Evolutionary conservation across 2,797 vertebrate genomes (phyloP), one percentile per base, ranked within the genome.

Genomic region (Chelonia mydas): DNA sequence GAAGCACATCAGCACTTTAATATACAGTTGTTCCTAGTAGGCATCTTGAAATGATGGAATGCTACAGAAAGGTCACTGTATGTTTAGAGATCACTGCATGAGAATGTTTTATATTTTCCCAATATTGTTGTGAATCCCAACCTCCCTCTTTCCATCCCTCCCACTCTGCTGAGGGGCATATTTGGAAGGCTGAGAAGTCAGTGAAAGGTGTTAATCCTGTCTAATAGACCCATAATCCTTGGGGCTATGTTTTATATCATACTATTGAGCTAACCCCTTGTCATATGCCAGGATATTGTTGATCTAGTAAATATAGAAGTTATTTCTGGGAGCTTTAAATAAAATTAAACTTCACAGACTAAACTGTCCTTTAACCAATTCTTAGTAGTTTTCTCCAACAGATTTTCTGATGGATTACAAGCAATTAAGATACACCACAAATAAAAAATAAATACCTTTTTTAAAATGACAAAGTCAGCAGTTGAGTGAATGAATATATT

Each of bases 201-300:
- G 96, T 90, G 93, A 95, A 97, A 97, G 94, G 96, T 51, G 95
- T 91, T 98, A 97, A 97, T 95, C 96, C 93, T 92, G 78, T 96
- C 93, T 96, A 96, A 97, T 93, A 96, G 94, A 96, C 86, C 78
- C 76, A 91, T 93, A 94, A 96, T 95, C 94, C 94, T 96, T 68
- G 68, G 17, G 77, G 91, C 81, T 74, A 33, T 90, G 87, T 94
- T 96, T 95, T 93, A 55, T 92, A 95, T 90, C 90, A 95, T 86
- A 76, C 74, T 93, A 54, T 92, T 92, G 91, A 95, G 93, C 93
- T 97, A 89, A 94, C 76, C 94, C 65, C 72, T 95, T 92, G 93
- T 94, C 93, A 96, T 47, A 54, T 53, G 74, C 82, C 90, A 95
- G 90, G 50, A 77, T 92, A 90, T 95, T 97, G 95, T 95, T 95